Evolutionary conservation across 1,140 invertebrate genomes (phyloP).

Genomic region (Adelges cooleyi): DNA sequence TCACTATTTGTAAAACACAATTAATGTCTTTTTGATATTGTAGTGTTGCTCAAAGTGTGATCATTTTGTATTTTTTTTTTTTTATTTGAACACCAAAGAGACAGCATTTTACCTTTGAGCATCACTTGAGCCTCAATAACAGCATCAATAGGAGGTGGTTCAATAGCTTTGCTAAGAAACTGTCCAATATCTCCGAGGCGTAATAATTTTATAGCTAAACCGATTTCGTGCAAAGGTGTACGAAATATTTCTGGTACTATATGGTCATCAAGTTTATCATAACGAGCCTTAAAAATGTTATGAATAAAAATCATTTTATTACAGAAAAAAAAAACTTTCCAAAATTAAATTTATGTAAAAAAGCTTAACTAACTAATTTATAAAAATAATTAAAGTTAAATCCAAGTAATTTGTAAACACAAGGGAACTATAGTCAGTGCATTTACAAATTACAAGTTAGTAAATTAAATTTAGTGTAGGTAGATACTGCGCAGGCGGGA

Average conservation of each 20-base stretch:
- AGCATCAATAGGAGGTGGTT: conserved; percentile 86
- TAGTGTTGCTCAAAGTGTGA: too few species aligned
- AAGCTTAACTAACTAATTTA: too few species aligned
- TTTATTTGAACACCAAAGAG: not conserved
- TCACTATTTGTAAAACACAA: too few species aligned
- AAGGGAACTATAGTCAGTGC: too few species aligned
- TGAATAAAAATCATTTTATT: not conserved
- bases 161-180: conserved; percentile 85
- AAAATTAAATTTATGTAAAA: too few species aligned
- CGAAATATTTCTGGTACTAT: conserved; percentile 92
- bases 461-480: not conserved
- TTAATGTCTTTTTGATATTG: too few species aligned
- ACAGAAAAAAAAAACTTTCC: too few species aligned
- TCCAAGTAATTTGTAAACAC: too few species aligned
- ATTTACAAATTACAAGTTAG: not conserved
- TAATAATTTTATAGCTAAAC: conserved; percentile 74
- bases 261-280: conserved; percentile 69
- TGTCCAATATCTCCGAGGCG: conserved; percentile 78
- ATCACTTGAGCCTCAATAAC: conserved; percentile 79
- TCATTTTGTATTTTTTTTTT: not conserved
- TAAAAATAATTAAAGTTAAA: too few species aligned
- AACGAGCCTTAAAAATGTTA: conserved; percentile 46
- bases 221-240: conserved; percentile 83
- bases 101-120: conserved; percentile 40
- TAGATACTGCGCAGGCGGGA: too few species aligned